Evolutionary conservation across 2,888 invertebrate genomes (phyloP).

Genomic region (Neoitamus cyanurus): DNA sequence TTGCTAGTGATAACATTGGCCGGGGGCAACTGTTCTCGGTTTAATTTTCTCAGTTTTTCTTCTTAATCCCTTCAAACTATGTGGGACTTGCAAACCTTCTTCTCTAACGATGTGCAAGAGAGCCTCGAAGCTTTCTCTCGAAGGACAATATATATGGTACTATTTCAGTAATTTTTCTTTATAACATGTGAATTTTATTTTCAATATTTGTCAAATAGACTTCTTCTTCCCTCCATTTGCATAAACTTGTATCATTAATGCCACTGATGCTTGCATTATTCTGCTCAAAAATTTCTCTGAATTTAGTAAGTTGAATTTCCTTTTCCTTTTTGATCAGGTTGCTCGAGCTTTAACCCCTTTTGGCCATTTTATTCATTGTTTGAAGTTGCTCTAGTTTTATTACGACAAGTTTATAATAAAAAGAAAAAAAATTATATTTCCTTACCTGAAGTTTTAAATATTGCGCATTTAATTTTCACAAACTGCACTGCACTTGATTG

Average conservation of each 20-base stretch:
- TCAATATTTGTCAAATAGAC: background rate
- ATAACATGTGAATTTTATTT: background rate
- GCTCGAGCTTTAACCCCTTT: background rate
- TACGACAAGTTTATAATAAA: background rate
- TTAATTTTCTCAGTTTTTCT: background rate
- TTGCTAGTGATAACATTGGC: slow-evolving; percentile 27
- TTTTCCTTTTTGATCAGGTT: background rate
- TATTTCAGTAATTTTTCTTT: background rate
- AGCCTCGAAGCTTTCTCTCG: background rate
- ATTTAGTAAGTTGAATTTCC: background rate
- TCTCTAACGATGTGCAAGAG: slow-evolving; percentile 2
- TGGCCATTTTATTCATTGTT: background rate
- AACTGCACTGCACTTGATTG: background rate
- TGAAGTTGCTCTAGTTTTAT: background rate
- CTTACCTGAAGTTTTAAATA: background rate
- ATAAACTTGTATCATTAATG: background rate
- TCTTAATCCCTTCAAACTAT: background rate
- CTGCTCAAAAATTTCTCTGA: background rate
- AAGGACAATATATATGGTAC: background rate
- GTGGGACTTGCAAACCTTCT: background rate
- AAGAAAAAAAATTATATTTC: background rate
- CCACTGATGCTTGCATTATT: background rate
- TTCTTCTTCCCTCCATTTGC: background rate
- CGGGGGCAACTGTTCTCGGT: too few species aligned
- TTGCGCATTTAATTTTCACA: background rate